These are phyloP conservation scores for Bhutanitis thaidina DNA, from an alignment of 2,888 invertebrate genomes.

Conservation along the genomic window DNA sequence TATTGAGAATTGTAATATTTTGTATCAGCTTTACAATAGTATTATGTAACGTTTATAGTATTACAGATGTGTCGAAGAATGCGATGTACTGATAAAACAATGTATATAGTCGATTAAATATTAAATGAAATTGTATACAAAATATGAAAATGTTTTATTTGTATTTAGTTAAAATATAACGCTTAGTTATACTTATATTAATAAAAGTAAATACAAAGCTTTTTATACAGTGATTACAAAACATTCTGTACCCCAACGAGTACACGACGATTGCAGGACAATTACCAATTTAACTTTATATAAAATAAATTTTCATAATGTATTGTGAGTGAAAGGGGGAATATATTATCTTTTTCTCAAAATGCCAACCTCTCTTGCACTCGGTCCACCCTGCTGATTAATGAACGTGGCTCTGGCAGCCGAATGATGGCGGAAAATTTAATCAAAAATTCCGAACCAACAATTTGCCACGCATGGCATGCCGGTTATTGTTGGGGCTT, in stretches of 20 bases:
- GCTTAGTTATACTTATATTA: constrained; percentile 23
- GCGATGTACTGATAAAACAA: constrained; percentile 14
- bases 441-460: no score
- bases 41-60: background rate
- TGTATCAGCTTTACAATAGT: constrained; percentile 13
- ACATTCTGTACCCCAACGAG: background rate
- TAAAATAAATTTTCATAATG: no score
- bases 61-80: background rate
- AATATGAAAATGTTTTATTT: constrained; percentile 2
- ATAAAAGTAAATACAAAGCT: constrained; percentile 27
- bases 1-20: constrained; percentile 16
- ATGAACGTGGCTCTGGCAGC: no score
- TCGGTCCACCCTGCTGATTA: no score
- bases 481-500: no score
- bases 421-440: no score
- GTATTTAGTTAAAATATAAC: background rate
- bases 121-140: constrained; percentile 4
- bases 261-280: constrained; percentile 8
- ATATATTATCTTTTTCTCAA: no score
- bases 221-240: constrained; percentile 14
- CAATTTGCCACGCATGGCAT: no score
- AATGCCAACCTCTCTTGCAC: no score
- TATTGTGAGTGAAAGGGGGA: no score
- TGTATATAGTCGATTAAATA: constrained; percentile 23
- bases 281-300: no score